Evolutionary conservation across 64 coral and sea anemone species (phyloP).

Genomic region (Stylophora pistillata): DNA sequence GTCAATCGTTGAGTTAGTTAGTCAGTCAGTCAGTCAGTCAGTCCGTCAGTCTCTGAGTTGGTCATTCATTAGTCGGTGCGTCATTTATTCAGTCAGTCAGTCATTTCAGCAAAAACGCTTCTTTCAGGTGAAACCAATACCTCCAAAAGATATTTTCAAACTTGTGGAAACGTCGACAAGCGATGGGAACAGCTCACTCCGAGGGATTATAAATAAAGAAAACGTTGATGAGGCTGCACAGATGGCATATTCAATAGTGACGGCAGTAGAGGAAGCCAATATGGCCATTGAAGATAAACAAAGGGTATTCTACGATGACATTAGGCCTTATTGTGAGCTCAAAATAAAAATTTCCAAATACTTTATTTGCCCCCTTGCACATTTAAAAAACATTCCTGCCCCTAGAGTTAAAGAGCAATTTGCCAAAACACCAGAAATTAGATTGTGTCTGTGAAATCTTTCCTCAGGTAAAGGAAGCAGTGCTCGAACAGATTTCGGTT

Average conservation of each 20-base stretch:
- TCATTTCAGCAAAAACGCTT: neutral
- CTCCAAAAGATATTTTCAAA: neutral
- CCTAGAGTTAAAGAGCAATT: too few species aligned
- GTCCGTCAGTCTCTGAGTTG: too few species aligned
- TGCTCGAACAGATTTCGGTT: constrained; percentile 52
- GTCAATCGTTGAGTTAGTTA: too few species aligned
- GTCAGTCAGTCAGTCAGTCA: too few species aligned
- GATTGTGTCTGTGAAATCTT: too few species aligned
- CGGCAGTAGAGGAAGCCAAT: constrained; percentile 34
- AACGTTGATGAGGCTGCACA: constrained; percentile 45
- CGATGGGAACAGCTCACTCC: constrained; percentile 25
- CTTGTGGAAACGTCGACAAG: neutral
- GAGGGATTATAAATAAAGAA: constrained; percentile 12
- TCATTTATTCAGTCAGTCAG: too few species aligned
- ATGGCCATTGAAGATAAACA: neutral
- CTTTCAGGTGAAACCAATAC: constrained; percentile 2
- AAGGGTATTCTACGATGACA: neutral
- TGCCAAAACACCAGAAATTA: too few species aligned
- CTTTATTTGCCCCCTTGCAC: too few species aligned
- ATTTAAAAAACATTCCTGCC: too few species aligned
- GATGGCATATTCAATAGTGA: constrained; percentile 51
- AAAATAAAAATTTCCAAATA: too few species aligned
- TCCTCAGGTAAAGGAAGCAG: constrained; percentile 39
- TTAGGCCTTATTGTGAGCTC: too few species aligned
- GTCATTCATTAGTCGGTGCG: too few species aligned